phyloP scores from a whole-genome alignment of 2,888 invertebrate species.

The Parascotia fuliginaria region DNA sequence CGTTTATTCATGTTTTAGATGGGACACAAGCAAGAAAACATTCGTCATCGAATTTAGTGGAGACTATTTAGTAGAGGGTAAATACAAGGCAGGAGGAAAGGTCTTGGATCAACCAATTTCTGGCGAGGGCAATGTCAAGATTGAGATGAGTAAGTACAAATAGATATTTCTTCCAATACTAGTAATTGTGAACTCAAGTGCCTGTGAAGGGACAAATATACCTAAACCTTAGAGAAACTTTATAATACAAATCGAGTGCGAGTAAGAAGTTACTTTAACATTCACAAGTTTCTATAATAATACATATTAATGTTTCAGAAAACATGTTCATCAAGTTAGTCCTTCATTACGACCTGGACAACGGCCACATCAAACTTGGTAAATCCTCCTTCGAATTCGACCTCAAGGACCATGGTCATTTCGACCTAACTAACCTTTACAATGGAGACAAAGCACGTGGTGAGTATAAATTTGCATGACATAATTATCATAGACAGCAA shows the following conservation, averaged over 20 bases:
- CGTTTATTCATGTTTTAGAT: slow-evolving; percentile 13
- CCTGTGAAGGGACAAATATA: too few relatives aligned
- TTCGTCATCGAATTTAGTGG: slow-evolving; percentile 20
- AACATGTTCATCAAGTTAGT: slow-evolving; percentile 16
- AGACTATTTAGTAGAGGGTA: slow-evolving; percentile 33
- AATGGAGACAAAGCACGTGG: slow-evolving; percentile 49
- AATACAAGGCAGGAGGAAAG: slow-evolving; percentile 52
- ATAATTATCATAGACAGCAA: too few relatives aligned
- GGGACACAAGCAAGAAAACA: slow-evolving; percentile 27
- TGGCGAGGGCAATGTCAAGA: slow-evolving; percentile 51
- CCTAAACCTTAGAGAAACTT: too few relatives aligned
- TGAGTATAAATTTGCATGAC: slow-evolving; percentile 41
- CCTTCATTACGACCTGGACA: slow-evolving; percentile 23
- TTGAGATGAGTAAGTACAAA: slow-evolving; percentile 44
- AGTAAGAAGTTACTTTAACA: too few relatives aligned
- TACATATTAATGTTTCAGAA: slow-evolving; percentile 4
- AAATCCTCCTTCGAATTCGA: slow-evolving; percentile 49
- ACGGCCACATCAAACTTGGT: slow-evolving; percentile 29
- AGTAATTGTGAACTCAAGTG: too few relatives aligned
- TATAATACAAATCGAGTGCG: too few relatives aligned
- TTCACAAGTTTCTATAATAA: background rate
- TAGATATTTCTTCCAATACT: too few relatives aligned
- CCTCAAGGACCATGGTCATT: slow-evolving; percentile 48
- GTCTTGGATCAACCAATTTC: slow-evolving; percentile 51
- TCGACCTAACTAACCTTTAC: slow-evolving; percentile 49